These are phyloP conservation scores for Rhabdomys pumilio DNA, from an alignment of 2,797 vertebrate species.

Conservation along the genomic window DNA sequence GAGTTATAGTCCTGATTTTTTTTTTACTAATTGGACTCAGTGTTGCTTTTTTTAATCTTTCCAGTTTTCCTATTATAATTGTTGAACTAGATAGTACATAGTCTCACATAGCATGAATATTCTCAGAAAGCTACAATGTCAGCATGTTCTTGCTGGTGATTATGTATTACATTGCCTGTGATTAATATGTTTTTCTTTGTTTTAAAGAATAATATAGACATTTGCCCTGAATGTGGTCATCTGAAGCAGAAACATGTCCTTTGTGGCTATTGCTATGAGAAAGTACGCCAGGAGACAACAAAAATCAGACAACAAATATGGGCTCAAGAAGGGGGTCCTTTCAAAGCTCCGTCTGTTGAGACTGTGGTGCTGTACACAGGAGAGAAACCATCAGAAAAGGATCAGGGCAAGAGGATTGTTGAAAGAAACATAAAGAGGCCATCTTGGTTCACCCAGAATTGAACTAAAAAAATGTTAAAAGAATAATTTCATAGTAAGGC, in stretches of 20 bases:
- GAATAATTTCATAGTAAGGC: constrained; percentile 1
- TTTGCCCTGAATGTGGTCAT: constrained; percentile 96
- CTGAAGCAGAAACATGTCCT: constrained; percentile 96
- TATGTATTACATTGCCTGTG: constrained; percentile 14
- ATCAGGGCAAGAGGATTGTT: constrained; percentile 94
- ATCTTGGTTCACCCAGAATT: constrained; percentile 93
- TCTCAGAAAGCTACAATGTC: constrained; percentile 18
- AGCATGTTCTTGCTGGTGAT: background rate
- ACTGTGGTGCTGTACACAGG: constrained; percentile 94
- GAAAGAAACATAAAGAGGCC: constrained; percentile 95
- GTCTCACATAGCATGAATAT: background rate
- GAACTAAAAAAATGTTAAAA: constrained; percentile 63
- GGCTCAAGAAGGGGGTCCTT: constrained; percentile 93
- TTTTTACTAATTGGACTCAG: constrained; percentile 2
- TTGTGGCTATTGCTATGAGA: constrained; percentile 96
- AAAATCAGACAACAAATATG: constrained; percentile 92
- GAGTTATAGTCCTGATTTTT: constrained; percentile 42
- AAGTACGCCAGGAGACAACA: constrained; percentile 92
- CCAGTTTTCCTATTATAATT: background rate
- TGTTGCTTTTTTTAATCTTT: background rate
- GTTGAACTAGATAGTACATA: constrained; percentile 22
- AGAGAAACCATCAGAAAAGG: constrained; percentile 90
- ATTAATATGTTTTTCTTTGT: constrained; percentile 68
- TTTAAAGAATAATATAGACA: constrained; percentile 94
- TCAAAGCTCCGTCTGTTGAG: constrained; percentile 92